A percentile compares a stretch with the other conserved stretches of the same genome.
Conservation (phyloP, 2,113 vertebrate genomes). For the Calidris pygmaea region DNA sequence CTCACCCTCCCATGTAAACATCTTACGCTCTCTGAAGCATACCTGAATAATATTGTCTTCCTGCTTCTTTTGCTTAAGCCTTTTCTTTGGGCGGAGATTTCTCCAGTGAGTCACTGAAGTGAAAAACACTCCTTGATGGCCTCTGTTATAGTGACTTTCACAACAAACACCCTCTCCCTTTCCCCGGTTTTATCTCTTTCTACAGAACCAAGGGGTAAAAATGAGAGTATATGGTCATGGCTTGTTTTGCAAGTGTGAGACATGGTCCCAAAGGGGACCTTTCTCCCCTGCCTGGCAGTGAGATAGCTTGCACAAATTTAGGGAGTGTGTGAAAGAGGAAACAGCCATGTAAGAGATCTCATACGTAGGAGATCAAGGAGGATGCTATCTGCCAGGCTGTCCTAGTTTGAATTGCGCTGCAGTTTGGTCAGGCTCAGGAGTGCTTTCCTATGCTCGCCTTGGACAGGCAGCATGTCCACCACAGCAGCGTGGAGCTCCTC, state of each 20-base stretch:
- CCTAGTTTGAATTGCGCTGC: background rate
- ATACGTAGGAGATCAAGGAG: background rate
- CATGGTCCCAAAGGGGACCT: background rate
- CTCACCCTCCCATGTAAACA: background rate
- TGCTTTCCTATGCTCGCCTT: background rate
- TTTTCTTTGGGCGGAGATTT: background rate
- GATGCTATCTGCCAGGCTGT: fast-evolving
- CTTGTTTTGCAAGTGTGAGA: background rate
- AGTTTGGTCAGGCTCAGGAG: background rate
- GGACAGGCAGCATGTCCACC: background rate
- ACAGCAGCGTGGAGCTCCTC: background rate
- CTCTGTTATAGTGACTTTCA: background rate
- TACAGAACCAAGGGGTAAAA: background rate
- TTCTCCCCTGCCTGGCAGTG: background rate
- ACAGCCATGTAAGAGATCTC: background rate
- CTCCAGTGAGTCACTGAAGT: background rate
- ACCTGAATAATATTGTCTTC: slow-evolving; percentile 1
- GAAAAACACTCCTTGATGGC: background rate
- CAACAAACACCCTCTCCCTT: background rate
- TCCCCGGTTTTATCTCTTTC: background rate
- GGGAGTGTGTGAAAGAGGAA: background rate
- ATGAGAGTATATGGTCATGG: background rate
- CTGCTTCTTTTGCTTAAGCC: background rate
- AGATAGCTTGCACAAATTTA: background rate
- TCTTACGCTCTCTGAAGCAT: background rate